Percentiles rank a stretch among this genome's conserved stretches.
Conservation (phyloP, 2,113 vertebrate species). For the Cyrtonyx montezumae region DNA sequence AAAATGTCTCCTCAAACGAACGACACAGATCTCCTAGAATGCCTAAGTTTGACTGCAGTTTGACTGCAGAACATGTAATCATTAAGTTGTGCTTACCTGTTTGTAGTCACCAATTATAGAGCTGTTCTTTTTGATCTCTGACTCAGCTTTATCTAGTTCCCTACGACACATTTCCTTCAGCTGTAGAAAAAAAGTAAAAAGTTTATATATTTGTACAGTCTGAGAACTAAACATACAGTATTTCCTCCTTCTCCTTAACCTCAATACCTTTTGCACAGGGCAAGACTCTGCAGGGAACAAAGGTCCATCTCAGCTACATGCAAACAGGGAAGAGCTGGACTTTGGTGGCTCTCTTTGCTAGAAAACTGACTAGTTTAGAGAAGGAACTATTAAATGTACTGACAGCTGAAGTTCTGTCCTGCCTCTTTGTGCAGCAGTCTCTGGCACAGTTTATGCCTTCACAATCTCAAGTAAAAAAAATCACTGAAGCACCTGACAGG, state of each 20-base stretch:
- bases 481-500: conserved; percentile 39
- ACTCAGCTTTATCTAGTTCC: conserved; percentile 96
- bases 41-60: not conserved
- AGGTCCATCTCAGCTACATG: not conserved
- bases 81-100: conserved; percentile 81
- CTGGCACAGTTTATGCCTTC: not conserved
- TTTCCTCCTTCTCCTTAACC: not conserved
- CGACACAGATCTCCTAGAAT: not conserved
- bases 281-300: not conserved
- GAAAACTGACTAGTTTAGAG: not conserved
- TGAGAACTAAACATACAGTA: not conserved
- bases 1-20: not conserved
- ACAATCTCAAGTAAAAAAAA: not conserved
- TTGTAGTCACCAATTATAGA: conserved; percentile 99
- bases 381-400: not conserved
- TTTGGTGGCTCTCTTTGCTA: not conserved
- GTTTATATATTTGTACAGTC: not conserved
- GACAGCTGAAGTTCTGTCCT: not conserved
- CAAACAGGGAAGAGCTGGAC: not conserved
- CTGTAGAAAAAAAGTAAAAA: conserved; percentile 67
- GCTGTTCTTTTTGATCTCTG: conserved; percentile 96
- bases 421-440: not conserved
- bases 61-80: not conserved
- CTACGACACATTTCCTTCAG: conserved; percentile 98
- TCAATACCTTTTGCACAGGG: not conserved